Evolutionary conservation across 2,113 vertebrate genomes (phyloP).

Genomic region (Jacana jacana): DNA sequence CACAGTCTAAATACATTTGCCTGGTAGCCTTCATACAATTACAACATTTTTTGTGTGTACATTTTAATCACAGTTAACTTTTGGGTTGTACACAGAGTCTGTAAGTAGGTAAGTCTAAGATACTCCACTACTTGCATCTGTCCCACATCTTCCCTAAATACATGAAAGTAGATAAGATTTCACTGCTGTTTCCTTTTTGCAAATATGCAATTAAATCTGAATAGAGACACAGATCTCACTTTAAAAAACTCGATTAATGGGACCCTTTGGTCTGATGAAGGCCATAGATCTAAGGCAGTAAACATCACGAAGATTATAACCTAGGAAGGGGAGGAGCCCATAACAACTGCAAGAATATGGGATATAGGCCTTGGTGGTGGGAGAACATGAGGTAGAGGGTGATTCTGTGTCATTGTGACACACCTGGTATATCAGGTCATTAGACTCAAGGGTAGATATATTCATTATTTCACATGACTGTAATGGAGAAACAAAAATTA

Average conservation of each 20-base stretch:
- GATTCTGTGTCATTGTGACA: background rate
- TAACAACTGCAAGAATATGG: background rate
- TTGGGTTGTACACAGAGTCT: background rate
- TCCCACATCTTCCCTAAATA: background rate
- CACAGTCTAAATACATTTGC: slow-evolving; percentile 33
- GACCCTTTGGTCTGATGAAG: background rate
- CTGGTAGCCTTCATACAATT: background rate
- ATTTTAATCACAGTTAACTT: background rate
- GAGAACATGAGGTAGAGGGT: background rate
- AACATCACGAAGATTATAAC: background rate
- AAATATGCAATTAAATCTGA: background rate
- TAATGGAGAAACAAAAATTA: background rate
- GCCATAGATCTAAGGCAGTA: background rate
- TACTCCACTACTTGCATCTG: background rate
- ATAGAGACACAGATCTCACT: background rate
- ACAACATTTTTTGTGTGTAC: background rate
- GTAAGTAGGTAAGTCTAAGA: background rate
- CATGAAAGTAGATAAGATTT: background rate
- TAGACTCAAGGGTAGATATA: background rate
- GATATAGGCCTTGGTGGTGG: background rate
- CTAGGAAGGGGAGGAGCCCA: background rate
- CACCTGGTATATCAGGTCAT: background rate
- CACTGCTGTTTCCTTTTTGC: background rate
- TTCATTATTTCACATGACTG: background rate
- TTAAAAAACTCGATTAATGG: background rate